These are phyloP conservation scores for Lepilemur ruficaudatus DNA, from an alignment of 2,797 vertebrate genomes.

Conservation along the genomic window DNA sequence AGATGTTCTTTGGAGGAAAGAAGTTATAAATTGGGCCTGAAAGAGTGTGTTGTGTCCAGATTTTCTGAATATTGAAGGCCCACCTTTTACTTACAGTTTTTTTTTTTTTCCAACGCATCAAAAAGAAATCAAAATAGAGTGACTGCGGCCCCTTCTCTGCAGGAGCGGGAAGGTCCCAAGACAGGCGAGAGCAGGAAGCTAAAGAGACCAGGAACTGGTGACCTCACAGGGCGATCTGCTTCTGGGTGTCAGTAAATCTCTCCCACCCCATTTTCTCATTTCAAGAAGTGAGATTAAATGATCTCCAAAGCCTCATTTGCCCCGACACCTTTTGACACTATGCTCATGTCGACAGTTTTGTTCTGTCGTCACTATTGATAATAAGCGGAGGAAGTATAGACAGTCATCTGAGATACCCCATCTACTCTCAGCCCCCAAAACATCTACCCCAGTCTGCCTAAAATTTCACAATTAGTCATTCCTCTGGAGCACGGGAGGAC, in stretches of 20 bases:
- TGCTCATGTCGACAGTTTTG: neutral
- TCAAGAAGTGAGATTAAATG: neutral
- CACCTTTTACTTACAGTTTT: neutral
- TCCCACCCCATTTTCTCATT: neutral
- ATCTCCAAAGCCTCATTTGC: neutral
- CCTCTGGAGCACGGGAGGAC: neutral
- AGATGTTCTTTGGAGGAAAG: neutral
- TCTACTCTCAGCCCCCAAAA: fast-evolving
- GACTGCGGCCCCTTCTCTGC: neutral
- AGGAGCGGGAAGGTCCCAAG: neutral
- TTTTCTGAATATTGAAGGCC: neutral
- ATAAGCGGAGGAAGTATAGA: neutral
- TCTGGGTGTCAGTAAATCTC: neutral
- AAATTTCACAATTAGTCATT: neutral
- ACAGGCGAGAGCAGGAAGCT: neutral
- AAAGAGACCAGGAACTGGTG: fast-evolving
- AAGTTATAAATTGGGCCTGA: neutral
- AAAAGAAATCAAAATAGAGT: neutral
- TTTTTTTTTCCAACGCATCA: neutral
- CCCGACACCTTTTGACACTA: neutral
- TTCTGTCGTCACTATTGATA: neutral
- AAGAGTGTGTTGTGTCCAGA: too few relatives aligned
- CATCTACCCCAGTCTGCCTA: neutral
- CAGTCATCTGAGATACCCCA: fast-evolving
- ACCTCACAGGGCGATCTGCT: neutral